Conservation (phyloP, 2,113 vertebrate species). For the Okapia johnstoni region DNA sequence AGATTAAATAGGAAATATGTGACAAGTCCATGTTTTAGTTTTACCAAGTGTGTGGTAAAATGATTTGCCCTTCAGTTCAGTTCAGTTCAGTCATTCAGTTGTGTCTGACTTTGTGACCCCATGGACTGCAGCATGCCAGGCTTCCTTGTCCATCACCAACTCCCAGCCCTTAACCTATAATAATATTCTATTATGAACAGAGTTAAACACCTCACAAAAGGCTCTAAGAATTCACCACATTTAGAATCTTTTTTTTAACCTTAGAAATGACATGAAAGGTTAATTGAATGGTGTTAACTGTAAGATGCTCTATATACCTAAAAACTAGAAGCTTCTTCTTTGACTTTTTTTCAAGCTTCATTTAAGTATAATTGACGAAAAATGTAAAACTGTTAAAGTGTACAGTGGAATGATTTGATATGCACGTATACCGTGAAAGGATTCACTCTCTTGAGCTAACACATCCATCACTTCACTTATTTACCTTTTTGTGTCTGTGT, state of each 20-base stretch:
- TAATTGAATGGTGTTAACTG: neutral
- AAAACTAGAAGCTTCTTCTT: neutral
- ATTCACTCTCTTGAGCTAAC: neutral
- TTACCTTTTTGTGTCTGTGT: neutral
- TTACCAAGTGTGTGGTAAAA: neutral
- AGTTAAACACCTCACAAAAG: neutral
- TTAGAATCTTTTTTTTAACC: neutral
- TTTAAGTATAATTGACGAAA: neutral
- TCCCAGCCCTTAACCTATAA: neutral
- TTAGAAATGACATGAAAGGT: neutral
- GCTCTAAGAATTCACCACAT: neutral
- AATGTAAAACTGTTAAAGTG: neutral
- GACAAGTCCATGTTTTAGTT: neutral
- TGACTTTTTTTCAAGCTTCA: neutral
- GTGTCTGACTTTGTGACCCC: rapidly evolving
- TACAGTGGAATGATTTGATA: neutral
- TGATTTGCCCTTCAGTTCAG: neutral
- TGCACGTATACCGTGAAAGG: neutral
- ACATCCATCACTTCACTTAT: neutral
- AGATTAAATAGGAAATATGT: neutral
- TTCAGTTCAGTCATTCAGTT: neutral
- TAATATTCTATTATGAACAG: neutral
- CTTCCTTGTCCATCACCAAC: neutral
- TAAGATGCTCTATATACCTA: neutral
- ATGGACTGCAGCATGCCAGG: neutral